Evolutionary conservation across 2,113 vertebrate genomes (phyloP).

Genomic region (Telmatochromis brichardi): DNA sequence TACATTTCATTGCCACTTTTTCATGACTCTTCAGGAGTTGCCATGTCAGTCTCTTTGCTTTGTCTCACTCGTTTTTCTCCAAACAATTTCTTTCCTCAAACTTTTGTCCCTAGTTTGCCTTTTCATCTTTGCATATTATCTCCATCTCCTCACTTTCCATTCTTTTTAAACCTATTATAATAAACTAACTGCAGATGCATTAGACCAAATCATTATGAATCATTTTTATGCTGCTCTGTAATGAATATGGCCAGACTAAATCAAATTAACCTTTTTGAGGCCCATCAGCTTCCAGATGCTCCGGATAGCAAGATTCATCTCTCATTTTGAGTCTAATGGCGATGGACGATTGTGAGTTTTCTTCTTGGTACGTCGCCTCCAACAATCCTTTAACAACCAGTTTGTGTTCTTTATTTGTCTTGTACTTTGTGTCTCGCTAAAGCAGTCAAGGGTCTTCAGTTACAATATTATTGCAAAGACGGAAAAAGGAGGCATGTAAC

Average conservation of each 20-base stretch:
- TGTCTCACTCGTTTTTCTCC: neutral
- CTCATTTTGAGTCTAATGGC: neutral
- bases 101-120: neutral
- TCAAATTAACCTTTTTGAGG: slow-evolving; percentile 43
- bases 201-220: slow-evolving; percentile 9
- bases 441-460: neutral
- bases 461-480: neutral
- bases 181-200: slow-evolving; percentile 13
- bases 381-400: neutral
- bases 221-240: slow-evolving; percentile 7
- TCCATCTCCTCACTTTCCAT: neutral
- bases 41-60: neutral
- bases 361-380: neutral
- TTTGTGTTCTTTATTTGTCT: neutral
- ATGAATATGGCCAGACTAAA: slow-evolving; percentile 25
- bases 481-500: neutral
- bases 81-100: neutral
- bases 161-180: neutral
- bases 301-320: neutral
- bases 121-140: neutral
- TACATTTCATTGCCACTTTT: neutral
- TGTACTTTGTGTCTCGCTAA: neutral
- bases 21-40: neutral
- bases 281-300: slow-evolving; percentile 25
- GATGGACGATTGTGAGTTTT: neutral